Conservation (phyloP, 2,888 invertebrate species). For the Lasioglossum oenotherae region DNA sequence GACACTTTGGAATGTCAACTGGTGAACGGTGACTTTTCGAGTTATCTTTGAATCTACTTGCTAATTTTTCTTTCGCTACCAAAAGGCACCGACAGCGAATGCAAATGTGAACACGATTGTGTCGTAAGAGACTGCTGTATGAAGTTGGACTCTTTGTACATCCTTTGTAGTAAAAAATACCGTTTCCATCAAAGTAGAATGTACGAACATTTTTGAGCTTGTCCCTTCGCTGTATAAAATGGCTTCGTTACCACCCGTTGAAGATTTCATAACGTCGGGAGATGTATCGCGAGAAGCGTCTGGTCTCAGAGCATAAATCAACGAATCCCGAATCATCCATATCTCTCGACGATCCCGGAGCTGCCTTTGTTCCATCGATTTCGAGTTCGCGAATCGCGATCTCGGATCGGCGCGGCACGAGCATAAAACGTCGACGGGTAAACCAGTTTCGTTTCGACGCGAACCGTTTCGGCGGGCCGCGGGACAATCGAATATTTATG, state of each 20-base stretch:
- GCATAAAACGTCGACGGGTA: conserved; percentile 17
- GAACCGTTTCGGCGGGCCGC: conserved; percentile 32
- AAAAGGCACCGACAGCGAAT: background rate
- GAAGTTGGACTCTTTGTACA: background rate
- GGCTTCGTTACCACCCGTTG: background rate
- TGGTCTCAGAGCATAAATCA: background rate
- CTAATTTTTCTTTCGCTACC: background rate
- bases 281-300: background rate
- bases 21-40: background rate
- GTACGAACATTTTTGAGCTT: background rate
- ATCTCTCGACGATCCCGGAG: conserved; percentile 10
- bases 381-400: conserved; percentile 18
- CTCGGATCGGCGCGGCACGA: conserved; percentile 2
- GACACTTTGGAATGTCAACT: conserved; percentile 8
- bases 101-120: background rate
- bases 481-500: conserved; percentile 49
- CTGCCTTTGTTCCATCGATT: conserved; percentile 7
- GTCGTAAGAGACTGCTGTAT: background rate
- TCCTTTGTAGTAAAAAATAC: background rate
- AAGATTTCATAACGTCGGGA: background rate
- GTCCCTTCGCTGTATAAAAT: background rate
- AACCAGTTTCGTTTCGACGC: conserved; percentile 45
- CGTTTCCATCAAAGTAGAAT: background rate
- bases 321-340: conserved; percentile 13
- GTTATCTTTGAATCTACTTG: conserved; percentile 4